Conservation (phyloP, 2,888 invertebrate genomes). For the Tipula lateralis region DNA sequence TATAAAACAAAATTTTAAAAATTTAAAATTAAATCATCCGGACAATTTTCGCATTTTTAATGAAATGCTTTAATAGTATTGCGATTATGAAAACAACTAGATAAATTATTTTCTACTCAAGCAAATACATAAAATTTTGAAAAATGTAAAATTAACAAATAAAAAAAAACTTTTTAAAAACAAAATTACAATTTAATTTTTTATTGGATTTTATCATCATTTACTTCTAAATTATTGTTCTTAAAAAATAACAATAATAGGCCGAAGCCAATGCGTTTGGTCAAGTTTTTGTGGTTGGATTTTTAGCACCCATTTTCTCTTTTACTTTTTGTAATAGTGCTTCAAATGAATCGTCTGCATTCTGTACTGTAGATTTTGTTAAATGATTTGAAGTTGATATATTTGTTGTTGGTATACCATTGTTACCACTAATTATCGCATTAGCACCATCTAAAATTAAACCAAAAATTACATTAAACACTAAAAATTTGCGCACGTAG, state of each 20-base stretch:
- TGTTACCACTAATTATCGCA: background rate
- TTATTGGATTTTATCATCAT: background rate
- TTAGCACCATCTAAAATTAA: background rate
- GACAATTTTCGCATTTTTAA: background rate
- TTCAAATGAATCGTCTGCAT: conserved; percentile 44
- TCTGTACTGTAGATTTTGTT: background rate
- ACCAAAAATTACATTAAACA: background rate
- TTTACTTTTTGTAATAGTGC: conserved; percentile 45
- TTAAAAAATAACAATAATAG: conserved; percentile 27
- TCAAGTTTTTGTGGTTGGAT: conserved; percentile 36
- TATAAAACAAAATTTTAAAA: background rate
- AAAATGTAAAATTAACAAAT: background rate
- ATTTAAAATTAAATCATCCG: background rate
- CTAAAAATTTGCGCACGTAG: no score
- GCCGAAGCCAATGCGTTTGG: conserved; percentile 30
- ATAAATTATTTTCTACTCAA: background rate
- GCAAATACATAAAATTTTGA: background rate
- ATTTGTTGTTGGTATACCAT: background rate
- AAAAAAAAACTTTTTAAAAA: background rate
- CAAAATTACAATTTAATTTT: background rate
- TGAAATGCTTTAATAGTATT: background rate
- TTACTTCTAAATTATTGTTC: conserved; percentile 9
- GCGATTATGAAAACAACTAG: background rate
- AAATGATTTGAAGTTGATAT: background rate
- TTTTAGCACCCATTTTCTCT: conserved; percentile 44